These are phyloP conservation scores for Achatina immaculata DNA, from an alignment of 1,140 invertebrate genomes.

Conservation along the genomic window DNA sequence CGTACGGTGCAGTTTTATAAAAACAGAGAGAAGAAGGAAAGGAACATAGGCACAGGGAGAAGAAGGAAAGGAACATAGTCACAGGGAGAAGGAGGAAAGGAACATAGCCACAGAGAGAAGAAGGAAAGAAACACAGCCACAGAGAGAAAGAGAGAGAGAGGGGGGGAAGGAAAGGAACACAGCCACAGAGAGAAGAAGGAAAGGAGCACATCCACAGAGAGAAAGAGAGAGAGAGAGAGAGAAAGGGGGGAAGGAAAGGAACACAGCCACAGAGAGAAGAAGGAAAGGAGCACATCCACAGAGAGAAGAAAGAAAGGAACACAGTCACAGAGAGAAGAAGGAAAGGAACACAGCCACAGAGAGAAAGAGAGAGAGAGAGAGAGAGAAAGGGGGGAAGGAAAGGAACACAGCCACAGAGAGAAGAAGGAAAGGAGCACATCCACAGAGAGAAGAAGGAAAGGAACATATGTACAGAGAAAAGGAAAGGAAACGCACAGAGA, in stretches of 20 bases:
- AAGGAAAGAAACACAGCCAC: no score
- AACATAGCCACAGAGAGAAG: no score
- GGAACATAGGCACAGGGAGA: no score
- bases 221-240: neutral
- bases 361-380: constrained; percentile 8
- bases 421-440: neutral
- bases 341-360: no score
- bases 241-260: neutral
- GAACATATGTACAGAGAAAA: neutral
- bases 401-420: no score
- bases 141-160: no score
- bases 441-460: constrained; percentile 9
- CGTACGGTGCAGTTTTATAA: no score
- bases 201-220: neutral
- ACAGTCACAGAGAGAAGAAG: constrained; percentile 20
- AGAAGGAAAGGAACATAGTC: no score
- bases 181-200: neutral
- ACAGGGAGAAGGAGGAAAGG: no score
- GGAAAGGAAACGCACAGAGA: no score
- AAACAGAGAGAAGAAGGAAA: no score
- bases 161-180: neutral
- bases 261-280: neutral
- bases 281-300: no score
- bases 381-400: neutral
- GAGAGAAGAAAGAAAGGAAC: constrained; percentile 1